Base-by-base conservation (phyloP, 2,113 vertebrate genomes). In the Chauna torquata region DNA sequence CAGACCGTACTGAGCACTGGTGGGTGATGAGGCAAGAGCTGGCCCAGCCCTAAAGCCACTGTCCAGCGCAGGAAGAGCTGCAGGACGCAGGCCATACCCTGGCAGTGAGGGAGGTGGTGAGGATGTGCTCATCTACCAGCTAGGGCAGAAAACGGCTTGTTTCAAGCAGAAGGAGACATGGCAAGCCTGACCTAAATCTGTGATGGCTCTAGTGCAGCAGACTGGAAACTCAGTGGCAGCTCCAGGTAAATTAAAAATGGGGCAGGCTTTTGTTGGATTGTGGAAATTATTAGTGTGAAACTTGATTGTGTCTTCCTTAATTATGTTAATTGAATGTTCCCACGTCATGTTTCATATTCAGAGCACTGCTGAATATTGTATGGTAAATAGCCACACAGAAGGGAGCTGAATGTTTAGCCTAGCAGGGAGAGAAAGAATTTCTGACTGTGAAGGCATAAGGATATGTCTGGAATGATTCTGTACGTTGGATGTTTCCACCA, bases 151-250 rank as follows among this genome's bases (percentile, higher is more conserved):
- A 65, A 45, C 15, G 74, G 70, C 42, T 79, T 32, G 42, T 15
- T 95, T 94, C 89, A 55, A 18, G 42, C 74, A 81, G 81, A 84
- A 94, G 68, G 52, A 84, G 93, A 58, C 54, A 66, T 90, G 84
- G 88, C 95, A 94, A 97, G 85, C 68, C 79, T 96, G 96, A 97
- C 96, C 97, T 96, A 97, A 70, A 97, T 97, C 96, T 92, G 57
- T 50, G 79, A 94, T 30, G 74, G 88, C 80, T 92, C 66, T 76
- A 78, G 93, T 92, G 96, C 94, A 96, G 84, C 96, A 97, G 97
- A 96, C 96, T 96, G 96, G 97, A 97, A 97, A 95, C 20, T 65
- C 20, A 0, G 70, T 89, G 86, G 92, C 62, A 85, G 75, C 55
- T 82, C 70, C 96, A 65, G 58, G 88, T 70, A 59, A 25, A 88